A percentile compares a stretch with the other conserved stretches of the same genome.
Conservation (phyloP, 2,797 vertebrate genomes). For the Urocyon cinereoargenteus region DNA sequence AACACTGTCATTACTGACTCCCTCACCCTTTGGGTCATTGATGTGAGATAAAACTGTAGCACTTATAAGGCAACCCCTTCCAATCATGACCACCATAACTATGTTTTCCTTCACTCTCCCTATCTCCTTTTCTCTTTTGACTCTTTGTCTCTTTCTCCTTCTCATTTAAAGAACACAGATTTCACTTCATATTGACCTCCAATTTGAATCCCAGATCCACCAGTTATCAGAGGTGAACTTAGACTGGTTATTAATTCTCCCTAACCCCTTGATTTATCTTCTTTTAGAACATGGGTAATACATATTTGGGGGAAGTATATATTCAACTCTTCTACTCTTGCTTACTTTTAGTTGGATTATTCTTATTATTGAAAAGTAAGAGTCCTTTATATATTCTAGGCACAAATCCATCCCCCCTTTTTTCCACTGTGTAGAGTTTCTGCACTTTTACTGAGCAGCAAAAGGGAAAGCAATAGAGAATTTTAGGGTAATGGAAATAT, state of each 20-base stretch:
- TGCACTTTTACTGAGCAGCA: background rate
- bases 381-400: background rate
- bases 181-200: background rate
- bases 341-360: background rate
- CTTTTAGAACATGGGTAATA: background rate
- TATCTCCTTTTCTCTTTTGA: background rate
- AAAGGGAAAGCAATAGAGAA: background rate
- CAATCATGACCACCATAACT: background rate
- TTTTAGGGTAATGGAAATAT: background rate
- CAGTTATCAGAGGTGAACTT: background rate
- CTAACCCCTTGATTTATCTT: background rate
- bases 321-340: background rate
- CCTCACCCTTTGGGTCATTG: background rate
- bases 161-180: background rate
- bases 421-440: background rate
- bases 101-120: rapidly evolving
- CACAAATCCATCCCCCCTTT: background rate
- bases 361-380: background rate
- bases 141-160: background rate
- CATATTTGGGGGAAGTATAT: background rate
- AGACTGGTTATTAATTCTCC: background rate
- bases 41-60: background rate
- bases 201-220: background rate
- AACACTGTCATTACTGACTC: background rate
- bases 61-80: background rate